Evolutionary conservation across 2,888 invertebrate genomes (phyloP), one percentile per base, ranked within the genome.

Genomic region (Apotomis betuletana): DNA sequence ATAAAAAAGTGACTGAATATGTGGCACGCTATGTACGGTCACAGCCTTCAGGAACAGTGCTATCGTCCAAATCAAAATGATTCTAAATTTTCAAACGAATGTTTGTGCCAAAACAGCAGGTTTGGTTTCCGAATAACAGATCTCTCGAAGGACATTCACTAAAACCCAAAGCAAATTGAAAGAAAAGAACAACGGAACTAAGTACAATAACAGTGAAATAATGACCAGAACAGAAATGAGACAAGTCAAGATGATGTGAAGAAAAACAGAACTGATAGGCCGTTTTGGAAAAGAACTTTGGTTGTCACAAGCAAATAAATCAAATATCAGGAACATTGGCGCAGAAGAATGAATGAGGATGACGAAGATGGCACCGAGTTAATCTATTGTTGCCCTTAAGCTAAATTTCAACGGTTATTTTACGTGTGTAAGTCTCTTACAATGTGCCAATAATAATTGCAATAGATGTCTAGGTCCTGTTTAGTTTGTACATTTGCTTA

Each of bases 121-220:
- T 88, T 84, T 86, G 86, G 89, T 88, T 89, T 88, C 90, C 91
- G 89, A 83, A 89, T 88, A 91, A 91, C 90, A 89, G 94, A 94
- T 94, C 94, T 94, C 94, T 94, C 94, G 94, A 94, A 94, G 93
- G 92, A 90, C 87, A 90, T 85, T 87, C 85, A 90, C 90, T 89
- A 83, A 83, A 86, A 87, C 81, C 76, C 76, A 84, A 85, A 79
- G 76, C 75, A 75, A 79, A 79, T 81, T 77, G 60, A 83, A 78
- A 85, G 80, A 68, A 80, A 77, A 67, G 80, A 83, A 85, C 77
- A 77, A 78, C 79, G 74, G 78, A 87, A 85, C 82, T 77, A 79
- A 86, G 81, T 83, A 76, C 74, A 85, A 49, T 86, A 85, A 86
- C 78, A 84, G 86, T 90, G 90, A 86, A 88, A 85, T 81, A 85